Conservation (phyloP, 2,113 vertebrate genomes). For the Pluvianellus socialis region DNA sequence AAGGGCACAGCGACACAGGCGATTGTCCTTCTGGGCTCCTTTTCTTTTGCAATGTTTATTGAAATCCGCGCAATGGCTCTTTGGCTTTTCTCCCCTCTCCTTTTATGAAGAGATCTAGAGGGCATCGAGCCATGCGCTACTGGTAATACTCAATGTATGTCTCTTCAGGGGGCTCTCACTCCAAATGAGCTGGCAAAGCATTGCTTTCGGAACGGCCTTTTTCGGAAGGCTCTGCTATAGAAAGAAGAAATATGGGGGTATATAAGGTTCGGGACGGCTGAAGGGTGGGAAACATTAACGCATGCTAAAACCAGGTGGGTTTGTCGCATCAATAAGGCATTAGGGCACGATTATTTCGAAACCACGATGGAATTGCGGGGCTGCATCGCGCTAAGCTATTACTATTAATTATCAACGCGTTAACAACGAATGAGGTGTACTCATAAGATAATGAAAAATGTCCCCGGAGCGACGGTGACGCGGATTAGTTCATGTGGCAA, state of each 20-base stretch:
- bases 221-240: neutral
- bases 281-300: neutral
- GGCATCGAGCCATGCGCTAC: neutral
- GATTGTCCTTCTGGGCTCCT: neutral
- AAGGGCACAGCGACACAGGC: neutral
- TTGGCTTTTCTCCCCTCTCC: neutral
- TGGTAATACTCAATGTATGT: neutral
- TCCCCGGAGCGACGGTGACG: neutral
- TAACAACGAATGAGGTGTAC: neutral
- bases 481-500: neutral
- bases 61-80: neutral
- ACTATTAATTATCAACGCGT: neutral
- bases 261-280: neutral
- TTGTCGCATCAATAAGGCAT: neutral
- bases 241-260: neutral
- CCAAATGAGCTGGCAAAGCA: conserved; percentile 1
- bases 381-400: neutral
- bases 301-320: neutral
- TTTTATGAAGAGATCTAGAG: neutral
- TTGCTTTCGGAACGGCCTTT: neutral
- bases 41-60: neutral
- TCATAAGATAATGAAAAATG: neutral
- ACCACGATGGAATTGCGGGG: neutral
- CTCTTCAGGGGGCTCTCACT: conserved; percentile 43
- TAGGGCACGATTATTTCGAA: neutral